Percentiles rank a stretch among this genome's conserved stretches.
Evolutionary conservation across 2,113 vertebrate genomes (phyloP).

Genomic region (Rallus limicola): DNA sequence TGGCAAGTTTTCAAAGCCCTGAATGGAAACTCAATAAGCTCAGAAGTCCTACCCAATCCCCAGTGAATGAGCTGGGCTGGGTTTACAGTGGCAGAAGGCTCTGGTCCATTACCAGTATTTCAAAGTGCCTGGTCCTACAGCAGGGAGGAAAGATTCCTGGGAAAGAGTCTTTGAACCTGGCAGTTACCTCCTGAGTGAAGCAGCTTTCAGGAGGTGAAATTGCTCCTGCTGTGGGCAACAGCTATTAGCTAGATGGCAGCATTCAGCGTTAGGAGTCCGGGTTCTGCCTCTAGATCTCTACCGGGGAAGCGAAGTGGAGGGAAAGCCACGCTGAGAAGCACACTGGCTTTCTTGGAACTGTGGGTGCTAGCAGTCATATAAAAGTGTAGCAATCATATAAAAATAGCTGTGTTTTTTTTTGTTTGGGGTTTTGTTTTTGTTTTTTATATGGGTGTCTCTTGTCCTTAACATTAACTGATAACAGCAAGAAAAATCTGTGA

Average conservation of each 20-base stretch:
- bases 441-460: background rate
- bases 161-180: background rate
- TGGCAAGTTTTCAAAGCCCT: background rate
- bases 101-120: background rate
- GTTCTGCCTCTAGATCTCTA: background rate
- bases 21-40: background rate
- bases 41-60: fast-evolving
- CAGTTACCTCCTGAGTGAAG: background rate
- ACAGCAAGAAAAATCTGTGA: background rate
- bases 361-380: background rate
- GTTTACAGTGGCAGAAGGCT: background rate
- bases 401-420: background rate
- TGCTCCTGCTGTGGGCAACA: background rate
- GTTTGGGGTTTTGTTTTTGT: too few species aligned
- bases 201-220: background rate
- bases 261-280: background rate
- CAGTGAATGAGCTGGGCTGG: background rate
- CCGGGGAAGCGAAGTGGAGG: background rate
- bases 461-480: background rate
- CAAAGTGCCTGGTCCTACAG: background rate
- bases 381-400: background rate
- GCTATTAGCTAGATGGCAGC: background rate
- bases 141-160: background rate
- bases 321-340: background rate
- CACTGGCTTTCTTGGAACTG: background rate